A percentile compares a stretch with the other conserved stretches of the same genome.
phyloP scores from a whole-genome alignment of 2,888 invertebrate species.

The Lampropteryx suffumata region DNA sequence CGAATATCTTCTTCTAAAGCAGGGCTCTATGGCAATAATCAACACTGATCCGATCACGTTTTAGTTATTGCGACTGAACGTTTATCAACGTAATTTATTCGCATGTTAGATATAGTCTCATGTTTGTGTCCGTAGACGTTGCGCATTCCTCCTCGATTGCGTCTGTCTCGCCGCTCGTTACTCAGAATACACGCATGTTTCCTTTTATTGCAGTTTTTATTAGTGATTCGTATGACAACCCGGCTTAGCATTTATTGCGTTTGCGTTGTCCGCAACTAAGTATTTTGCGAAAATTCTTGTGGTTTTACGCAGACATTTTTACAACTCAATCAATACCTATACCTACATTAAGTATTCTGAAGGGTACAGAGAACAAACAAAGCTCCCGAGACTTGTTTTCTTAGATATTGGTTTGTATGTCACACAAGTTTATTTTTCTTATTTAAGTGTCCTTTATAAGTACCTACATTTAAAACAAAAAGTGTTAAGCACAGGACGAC shows the following conservation, averaged over 20 bases:
- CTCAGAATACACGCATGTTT: conserved; percentile 35
- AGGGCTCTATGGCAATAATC: too few relatives aligned
- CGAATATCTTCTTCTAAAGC: too few relatives aligned
- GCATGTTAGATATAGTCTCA: conserved; percentile 9
- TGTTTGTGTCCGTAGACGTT: conserved; percentile 31
- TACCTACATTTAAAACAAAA: too few relatives aligned
- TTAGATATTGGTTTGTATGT: conserved; percentile 9
- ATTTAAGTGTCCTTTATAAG: too few relatives aligned
- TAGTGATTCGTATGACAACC: conserved; percentile 23
- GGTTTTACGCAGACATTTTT: conserved; percentile 10
- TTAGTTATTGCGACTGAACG: conserved; percentile 9
- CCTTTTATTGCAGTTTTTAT: conserved; percentile 35
- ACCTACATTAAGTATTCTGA: background rate
- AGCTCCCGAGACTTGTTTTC: background rate
- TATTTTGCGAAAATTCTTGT: conserved; percentile 1
- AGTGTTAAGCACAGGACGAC: too few relatives aligned
- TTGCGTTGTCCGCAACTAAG: conserved; percentile 10
- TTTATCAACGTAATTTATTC: conserved; percentile 18
- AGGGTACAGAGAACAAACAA: conserved; percentile 1
- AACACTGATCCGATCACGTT: background rate
- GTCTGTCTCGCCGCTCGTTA: conserved; percentile 38
- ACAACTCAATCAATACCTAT: conserved; percentile 5
- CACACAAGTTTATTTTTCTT: background rate
- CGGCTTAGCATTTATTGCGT: conserved; percentile 11
- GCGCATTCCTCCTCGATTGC: conserved; percentile 51